Conservation (phyloP, 2,888 invertebrate genomes). For the Thelaira solivaga region DNA sequence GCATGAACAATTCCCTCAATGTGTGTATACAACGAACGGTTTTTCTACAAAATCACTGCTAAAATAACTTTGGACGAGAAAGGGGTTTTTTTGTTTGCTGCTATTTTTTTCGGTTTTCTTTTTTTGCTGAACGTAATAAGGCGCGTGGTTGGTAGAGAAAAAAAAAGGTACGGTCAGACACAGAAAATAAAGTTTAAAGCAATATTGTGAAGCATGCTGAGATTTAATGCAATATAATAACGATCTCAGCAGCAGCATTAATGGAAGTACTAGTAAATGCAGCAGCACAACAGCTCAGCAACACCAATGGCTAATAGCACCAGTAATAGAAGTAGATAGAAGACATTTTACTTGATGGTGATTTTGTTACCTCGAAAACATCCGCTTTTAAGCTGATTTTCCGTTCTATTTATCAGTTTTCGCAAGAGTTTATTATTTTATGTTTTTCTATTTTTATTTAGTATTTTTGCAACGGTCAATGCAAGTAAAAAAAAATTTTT, state of each 20-base stretch:
- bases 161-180: slow-evolving; percentile 36
- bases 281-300: neutral
- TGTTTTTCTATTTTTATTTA: slow-evolving; percentile 7
- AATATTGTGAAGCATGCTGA: slow-evolving; percentile 16
- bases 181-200: slow-evolving; percentile 7
- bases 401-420: slow-evolving; percentile 62
- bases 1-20: slow-evolving; percentile 6
- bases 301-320: slow-evolving; percentile 17
- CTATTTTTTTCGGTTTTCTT: no score
- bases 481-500: slow-evolving; percentile 15
- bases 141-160: slow-evolving; percentile 30
- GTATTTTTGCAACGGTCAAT: slow-evolving; percentile 35
- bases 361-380: slow-evolving; percentile 70
- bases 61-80: slow-evolving; percentile 21
- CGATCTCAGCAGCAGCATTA: slow-evolving; percentile 40
- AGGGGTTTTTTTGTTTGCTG: slow-evolving; percentile 4
- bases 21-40: neutral
- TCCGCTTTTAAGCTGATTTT: slow-evolving; percentile 67
- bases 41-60: slow-evolving; percentile 2
- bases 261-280: slow-evolving; percentile 28
- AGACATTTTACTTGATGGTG: slow-evolving; percentile 63
- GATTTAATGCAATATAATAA: slow-evolving; percentile 34
- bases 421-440: slow-evolving; percentile 43
- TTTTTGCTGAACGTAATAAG: neutral
- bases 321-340: slow-evolving; percentile 37